These are phyloP conservation scores for Drosophila baimaii DNA, from an alignment of 1,140 invertebrate genomes.

Conservation along the genomic window DNA sequence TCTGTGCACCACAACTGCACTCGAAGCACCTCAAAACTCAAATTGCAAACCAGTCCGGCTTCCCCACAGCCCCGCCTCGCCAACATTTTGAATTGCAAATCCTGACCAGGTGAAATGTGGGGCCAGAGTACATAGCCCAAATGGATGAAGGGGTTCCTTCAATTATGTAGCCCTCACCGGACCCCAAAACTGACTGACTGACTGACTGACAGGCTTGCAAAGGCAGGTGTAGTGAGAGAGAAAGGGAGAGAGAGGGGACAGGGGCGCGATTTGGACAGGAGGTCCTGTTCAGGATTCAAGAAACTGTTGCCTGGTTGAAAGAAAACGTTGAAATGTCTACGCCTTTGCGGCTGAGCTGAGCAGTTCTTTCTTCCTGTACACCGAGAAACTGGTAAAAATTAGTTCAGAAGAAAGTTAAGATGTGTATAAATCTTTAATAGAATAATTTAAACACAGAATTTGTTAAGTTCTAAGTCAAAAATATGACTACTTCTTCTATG, in stretches of 20 bases:
- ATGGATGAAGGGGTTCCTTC: constrained; percentile 40
- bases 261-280: constrained; percentile 3
- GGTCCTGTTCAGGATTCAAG: constrained; percentile 22
- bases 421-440: too few relatives aligned
- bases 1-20: constrained; percentile 49
- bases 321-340: constrained; percentile 37
- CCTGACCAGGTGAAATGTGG: constrained; percentile 20
- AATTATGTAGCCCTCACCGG: constrained; percentile 53
- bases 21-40: constrained; percentile 43
- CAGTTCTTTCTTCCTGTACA: neutral
- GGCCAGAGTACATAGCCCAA: constrained; percentile 11
- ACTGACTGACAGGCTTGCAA: constrained; percentile 1
- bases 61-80: too few relatives aligned
- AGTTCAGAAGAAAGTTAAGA: too few relatives aligned
- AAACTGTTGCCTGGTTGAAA: constrained; percentile 29
- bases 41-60: constrained; percentile 44
- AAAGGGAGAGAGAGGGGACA: neutral
- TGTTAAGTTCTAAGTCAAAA: too few relatives aligned
- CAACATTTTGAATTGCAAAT: constrained; percentile 77
- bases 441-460: too few relatives aligned
- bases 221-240: neutral
- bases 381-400: neutral
- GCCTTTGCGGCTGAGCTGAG: constrained; percentile 5
- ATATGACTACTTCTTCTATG: too few relatives aligned
- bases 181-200: constrained; percentile 23